Conservation (phyloP, 2,797 vertebrate species). For the Hyperoplus lanceolatus region DNA sequence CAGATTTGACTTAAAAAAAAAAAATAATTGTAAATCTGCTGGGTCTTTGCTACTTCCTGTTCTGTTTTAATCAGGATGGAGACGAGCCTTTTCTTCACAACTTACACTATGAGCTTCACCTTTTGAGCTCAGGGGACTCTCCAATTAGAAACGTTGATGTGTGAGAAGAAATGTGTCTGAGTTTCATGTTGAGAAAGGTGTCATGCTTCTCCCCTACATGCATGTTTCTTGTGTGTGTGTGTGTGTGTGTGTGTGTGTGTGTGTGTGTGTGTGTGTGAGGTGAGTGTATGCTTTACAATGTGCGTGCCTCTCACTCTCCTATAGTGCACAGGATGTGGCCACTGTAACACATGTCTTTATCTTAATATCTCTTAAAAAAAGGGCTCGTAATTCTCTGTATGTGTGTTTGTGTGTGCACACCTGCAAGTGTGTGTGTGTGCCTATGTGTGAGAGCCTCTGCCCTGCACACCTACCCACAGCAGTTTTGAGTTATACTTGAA, state of each 20-base stretch:
- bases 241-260: slow-evolving; percentile 44
- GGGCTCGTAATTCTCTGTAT: slow-evolving; percentile 16
- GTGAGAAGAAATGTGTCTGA: slow-evolving; percentile 77
- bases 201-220: slow-evolving; percentile 63
- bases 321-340: slow-evolving; percentile 84
- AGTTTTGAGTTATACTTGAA: slow-evolving; percentile 88
- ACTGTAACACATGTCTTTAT: slow-evolving; percentile 79
- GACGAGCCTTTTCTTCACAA: slow-evolving; percentile 66
- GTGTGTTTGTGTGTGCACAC: slow-evolving; percentile 25
- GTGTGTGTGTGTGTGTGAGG: not conserved
- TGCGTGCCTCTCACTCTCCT: slow-evolving; percentile 57
- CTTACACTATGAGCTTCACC: slow-evolving; percentile 71
- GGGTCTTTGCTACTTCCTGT: slow-evolving; percentile 60
- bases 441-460: slow-evolving; percentile 39
- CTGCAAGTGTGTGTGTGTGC: slow-evolving; percentile 27
- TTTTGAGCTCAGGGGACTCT: slow-evolving; percentile 77
- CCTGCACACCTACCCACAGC: slow-evolving; percentile 80
- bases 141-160: slow-evolving; percentile 80
- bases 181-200: slow-evolving; percentile 76
- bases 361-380: slow-evolving; percentile 78
- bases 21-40: slow-evolving; percentile 9
- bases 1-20: slow-evolving; percentile 36
- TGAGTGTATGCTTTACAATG: slow-evolving; percentile 37
- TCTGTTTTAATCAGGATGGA: slow-evolving; percentile 51
- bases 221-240: slow-evolving; percentile 58